Conservation (phyloP, 2,113 vertebrate genomes). For the Aphelocoma coerulescens region DNA sequence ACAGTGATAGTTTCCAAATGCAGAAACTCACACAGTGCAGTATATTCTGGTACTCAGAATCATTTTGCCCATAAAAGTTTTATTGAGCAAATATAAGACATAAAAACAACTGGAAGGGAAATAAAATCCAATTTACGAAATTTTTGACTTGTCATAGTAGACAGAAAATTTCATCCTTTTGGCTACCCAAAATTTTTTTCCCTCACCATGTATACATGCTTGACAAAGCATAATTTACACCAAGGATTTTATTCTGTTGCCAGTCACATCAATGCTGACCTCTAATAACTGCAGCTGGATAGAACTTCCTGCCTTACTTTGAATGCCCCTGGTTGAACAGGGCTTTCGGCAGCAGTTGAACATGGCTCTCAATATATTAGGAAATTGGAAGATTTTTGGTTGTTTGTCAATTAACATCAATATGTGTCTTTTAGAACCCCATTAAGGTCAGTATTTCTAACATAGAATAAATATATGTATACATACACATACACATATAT, state of each 20-base stretch:
- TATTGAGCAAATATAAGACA: background rate
- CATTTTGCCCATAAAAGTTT: background rate
- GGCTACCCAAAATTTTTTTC: background rate
- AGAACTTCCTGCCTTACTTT: background rate
- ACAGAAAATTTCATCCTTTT: background rate
- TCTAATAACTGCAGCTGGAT: background rate
- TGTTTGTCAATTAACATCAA: background rate
- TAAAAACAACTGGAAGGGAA: background rate
- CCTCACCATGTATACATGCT: background rate
- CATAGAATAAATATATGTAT: background rate
- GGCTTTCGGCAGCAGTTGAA: background rate
- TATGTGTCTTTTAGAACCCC: background rate
- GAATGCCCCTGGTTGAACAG: background rate
- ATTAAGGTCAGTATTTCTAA: background rate
- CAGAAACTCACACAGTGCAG: background rate
- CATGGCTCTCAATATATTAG: background rate
- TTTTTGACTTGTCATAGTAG: background rate
- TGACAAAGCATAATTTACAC: background rate
- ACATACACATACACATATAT: accelerated
- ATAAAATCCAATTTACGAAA: background rate
- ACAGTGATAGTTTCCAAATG: background rate
- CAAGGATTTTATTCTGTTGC: background rate
- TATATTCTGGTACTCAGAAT: background rate
- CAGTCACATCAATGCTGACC: background rate
- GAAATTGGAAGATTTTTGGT: background rate